These are phyloP conservation scores for Aricia artaxerxes DNA, from an alignment of 2,888 invertebrate species.

Conservation along the genomic window DNA sequence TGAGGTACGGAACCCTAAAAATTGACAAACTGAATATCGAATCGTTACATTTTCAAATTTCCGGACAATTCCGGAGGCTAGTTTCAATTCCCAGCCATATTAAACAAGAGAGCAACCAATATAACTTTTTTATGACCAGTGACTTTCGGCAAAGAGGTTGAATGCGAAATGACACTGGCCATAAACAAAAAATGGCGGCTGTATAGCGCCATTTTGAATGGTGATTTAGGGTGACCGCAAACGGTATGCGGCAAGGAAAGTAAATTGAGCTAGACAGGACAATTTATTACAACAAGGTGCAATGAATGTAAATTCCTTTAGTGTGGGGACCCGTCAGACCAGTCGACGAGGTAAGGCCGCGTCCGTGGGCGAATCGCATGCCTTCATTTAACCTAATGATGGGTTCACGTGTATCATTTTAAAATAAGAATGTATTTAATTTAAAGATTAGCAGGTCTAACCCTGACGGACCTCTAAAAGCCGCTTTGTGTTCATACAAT, in stretches of 20 bases:
- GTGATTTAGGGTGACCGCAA: background rate
- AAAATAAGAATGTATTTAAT: background rate
- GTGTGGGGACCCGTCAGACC: conserved; percentile 4
- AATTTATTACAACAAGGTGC: conserved; percentile 30
- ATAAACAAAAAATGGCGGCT: conserved; percentile 21
- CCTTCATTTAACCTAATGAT: conserved; percentile 40
- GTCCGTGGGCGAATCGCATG: conserved; percentile 65
- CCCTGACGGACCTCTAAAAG: background rate
- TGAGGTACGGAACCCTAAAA: no score
- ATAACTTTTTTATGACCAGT: background rate
- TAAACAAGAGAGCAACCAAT: background rate
- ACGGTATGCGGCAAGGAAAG: conserved; percentile 21
- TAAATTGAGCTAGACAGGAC: conserved; percentile 24
- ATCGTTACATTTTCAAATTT: background rate
- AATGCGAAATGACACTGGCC: background rate
- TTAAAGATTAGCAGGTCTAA: background rate
- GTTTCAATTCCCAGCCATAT: background rate
- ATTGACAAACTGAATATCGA: background rate
- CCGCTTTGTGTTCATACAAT: background rate
- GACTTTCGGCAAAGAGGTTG: background rate
- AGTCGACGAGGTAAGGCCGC: conserved; percentile 64
- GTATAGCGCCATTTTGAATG: background rate
- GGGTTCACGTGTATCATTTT: conserved; percentile 33
- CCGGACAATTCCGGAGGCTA: background rate
- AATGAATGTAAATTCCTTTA: background rate